Conservation (phyloP, 2,113 vertebrate species). For the Rhadina sibilatrix region DNA sequence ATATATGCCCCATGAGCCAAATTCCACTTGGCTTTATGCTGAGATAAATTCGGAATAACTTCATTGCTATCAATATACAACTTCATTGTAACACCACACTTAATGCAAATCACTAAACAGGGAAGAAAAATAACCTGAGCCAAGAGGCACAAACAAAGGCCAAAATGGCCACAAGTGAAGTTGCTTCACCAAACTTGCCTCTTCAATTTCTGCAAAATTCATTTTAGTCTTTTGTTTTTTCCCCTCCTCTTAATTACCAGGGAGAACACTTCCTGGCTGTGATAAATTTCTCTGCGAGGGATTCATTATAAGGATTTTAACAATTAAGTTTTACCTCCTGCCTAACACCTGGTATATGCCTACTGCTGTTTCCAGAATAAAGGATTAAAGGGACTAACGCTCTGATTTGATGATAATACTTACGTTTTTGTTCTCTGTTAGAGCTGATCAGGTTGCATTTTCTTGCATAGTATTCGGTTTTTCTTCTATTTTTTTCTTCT, state of each 20-base stretch:
- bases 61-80: neutral
- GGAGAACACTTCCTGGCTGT: neutral
- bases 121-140: neutral
- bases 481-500: neutral
- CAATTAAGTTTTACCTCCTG: neutral
- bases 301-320: conserved; percentile 13
- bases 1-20: neutral
- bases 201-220: neutral
- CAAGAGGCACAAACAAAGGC: neutral
- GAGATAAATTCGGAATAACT: conserved; percentile 17
- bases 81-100: neutral
- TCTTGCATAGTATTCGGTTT: neutral
- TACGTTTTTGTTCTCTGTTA: neutral
- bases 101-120: neutral
- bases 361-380: neutral
- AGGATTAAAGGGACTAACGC: neutral
- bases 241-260: neutral
- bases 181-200: neutral
- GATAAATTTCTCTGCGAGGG: neutral
- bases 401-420: neutral
- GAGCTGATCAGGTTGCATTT: neutral
- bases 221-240: neutral
- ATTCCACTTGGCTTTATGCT: neutral
- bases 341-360: neutral
- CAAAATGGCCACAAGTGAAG: neutral